phyloP scores from a whole-genome alignment of 1,140 invertebrate species.

The Drosophila triauraria region DNA sequence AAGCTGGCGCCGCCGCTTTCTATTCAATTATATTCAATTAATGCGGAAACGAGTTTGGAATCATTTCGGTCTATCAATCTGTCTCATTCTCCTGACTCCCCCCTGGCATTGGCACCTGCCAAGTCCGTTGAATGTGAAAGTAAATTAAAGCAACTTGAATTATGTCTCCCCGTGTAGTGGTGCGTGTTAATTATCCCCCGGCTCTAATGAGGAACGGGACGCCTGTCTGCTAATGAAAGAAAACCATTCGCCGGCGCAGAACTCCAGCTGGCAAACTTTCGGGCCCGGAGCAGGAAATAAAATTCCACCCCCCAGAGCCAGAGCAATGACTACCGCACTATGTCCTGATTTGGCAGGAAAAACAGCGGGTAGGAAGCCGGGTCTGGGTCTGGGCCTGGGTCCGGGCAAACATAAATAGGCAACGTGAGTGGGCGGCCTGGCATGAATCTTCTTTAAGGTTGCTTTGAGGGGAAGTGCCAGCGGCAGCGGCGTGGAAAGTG shows the following conservation, averaged over 20 bases:
- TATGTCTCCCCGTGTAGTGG: slow-evolving; percentile 35
- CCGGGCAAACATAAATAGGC: slow-evolving; percentile 54
- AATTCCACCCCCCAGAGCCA: slow-evolving; percentile 46
- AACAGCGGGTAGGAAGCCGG: slow-evolving; percentile 29
- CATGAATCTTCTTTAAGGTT: slow-evolving; percentile 63
- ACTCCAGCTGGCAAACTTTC: slow-evolving; percentile 63
- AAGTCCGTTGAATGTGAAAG: slow-evolving; percentile 55
- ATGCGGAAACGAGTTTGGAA: slow-evolving; percentile 54
- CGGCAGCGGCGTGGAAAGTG: slow-evolving; percentile 13
- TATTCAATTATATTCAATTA: slow-evolving; percentile 73
- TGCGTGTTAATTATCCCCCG: slow-evolving; percentile 70
- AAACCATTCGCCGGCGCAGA: slow-evolving; percentile 56
- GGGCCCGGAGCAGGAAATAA: slow-evolving; percentile 37
- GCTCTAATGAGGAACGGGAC: slow-evolving; percentile 58
- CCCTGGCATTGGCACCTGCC: slow-evolving; percentile 44
- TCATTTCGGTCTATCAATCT: slow-evolving; percentile 67
- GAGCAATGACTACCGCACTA: slow-evolving; percentile 70
- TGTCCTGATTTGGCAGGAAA: slow-evolving; percentile 69
- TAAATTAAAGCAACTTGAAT: slow-evolving; percentile 56
- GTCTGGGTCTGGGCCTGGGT: slow-evolving; percentile 8
- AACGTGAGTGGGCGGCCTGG: slow-evolving; percentile 55
- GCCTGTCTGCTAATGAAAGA: slow-evolving; percentile 69
- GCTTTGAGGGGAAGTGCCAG: slow-evolving; percentile 14
- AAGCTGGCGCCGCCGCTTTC: slow-evolving; percentile 14
- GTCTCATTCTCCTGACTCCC: not conserved